These are phyloP conservation scores for Pangasianodon gigas DNA, from an alignment of 2,113 vertebrate species.

Conservation along the genomic window DNA sequence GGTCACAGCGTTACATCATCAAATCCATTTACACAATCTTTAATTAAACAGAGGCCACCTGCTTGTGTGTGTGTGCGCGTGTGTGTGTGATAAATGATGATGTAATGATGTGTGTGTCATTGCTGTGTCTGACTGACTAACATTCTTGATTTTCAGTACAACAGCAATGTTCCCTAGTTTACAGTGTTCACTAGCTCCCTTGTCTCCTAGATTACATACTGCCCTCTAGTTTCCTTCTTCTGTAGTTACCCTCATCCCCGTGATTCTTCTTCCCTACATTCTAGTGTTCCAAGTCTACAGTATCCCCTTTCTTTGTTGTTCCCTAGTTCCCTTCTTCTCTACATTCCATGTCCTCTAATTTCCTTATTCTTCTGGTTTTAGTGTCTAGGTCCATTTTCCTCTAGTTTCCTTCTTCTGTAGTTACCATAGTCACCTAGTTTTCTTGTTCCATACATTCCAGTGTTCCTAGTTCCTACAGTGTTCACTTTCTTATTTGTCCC, in stretches of 20 bases:
- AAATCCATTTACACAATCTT: slow-evolving; percentile 5
- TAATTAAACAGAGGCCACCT: slow-evolving; percentile 8
- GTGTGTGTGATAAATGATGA: not conserved
- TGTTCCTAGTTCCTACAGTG: too few species aligned
- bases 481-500: not conserved
- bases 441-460: not conserved
- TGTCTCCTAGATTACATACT: not conserved
- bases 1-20: not conserved
- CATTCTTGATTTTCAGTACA: not conserved
- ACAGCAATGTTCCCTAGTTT: not conserved
- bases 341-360: too few species aligned
- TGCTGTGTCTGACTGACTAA: not conserved
- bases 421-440: too few species aligned
- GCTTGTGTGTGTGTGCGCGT: not conserved
- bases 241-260: not conserved
- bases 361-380: too few species aligned
- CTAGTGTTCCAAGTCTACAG: not conserved
- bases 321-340: too few species aligned
- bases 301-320: not conserved
- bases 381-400: too few species aligned
- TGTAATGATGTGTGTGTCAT: not conserved
- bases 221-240: not conserved
- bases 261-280: not conserved
- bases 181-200: not conserved
- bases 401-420: too few species aligned